These are phyloP conservation scores for Numenius arquata DNA, from an alignment of 2,113 vertebrate species.

Conservation along the genomic window DNA sequence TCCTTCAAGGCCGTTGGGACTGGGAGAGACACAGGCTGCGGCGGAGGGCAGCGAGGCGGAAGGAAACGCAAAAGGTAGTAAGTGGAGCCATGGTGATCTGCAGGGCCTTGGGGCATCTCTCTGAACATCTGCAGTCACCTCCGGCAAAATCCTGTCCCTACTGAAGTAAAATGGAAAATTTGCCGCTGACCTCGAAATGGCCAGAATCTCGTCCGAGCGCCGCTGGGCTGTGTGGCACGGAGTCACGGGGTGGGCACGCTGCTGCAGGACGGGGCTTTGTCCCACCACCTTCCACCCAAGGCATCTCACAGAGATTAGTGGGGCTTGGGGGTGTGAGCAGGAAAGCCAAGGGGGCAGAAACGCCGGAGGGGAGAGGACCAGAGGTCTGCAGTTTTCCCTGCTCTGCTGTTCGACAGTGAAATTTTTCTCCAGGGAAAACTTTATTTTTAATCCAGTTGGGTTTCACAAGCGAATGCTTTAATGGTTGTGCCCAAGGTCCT, in stretches of 20 bases:
- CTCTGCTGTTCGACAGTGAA: fast-evolving
- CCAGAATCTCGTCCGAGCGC: fast-evolving
- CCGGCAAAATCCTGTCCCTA: background rate
- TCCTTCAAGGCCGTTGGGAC: background rate
- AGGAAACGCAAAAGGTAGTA: background rate
- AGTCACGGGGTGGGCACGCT: fast-evolving
- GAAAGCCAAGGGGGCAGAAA: background rate
- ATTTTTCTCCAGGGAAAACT: background rate
- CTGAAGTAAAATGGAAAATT: background rate
- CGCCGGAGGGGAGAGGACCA: background rate
- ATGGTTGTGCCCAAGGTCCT: background rate
- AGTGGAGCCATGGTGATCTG: background rate
- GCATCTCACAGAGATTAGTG: background rate
- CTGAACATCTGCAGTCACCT: conserved; percentile 38
- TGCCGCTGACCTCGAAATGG: background rate
- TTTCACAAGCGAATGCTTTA: background rate
- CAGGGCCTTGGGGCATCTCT: conserved; percentile 36
- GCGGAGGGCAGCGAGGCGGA: background rate
- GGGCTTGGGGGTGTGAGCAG: background rate
- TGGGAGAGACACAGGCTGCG: background rate
- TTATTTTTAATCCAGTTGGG: background rate
- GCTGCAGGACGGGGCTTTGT: background rate
- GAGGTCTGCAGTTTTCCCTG: background rate
- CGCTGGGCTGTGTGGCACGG: fast-evolving
- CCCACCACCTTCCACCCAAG: background rate